Conservation (phyloP, 2,797 vertebrate species). For the Masticophis lateralis region DNA sequence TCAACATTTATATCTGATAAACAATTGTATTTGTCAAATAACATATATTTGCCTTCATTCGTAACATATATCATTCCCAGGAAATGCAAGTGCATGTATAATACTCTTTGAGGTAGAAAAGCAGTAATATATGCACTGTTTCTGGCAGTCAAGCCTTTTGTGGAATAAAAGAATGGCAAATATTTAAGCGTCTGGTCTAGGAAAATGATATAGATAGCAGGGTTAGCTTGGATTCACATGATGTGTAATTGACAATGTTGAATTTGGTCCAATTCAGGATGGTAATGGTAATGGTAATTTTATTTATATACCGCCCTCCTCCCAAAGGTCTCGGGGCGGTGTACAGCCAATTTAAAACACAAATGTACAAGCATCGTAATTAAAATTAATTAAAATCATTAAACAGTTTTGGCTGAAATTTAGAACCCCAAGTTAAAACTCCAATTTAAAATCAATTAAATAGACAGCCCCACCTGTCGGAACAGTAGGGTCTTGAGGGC, state of each 20-base stretch:
- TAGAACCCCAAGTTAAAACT: no score
- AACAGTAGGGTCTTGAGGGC: no score
- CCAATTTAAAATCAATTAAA: no score
- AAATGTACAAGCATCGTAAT: no score
- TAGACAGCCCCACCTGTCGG: no score
- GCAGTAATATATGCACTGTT: not conserved
- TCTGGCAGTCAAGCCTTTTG: not conserved
- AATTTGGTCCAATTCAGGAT: not conserved
- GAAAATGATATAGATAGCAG: not conserved
- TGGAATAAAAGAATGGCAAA: not conserved
- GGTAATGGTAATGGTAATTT: no score
- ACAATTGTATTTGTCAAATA: not conserved
- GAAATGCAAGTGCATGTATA: not conserved
- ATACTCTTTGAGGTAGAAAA: not conserved
- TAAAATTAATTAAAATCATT: no score
- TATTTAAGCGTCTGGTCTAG: not conserved
- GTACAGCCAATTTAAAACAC: no score
- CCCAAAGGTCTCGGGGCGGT: no score
- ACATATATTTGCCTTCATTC: not conserved
- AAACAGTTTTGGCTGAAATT: no score
- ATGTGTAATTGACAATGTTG: not conserved
- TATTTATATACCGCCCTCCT: no score
- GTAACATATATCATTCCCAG: not conserved
- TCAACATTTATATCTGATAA: not conserved
- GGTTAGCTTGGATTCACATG: not conserved